Percentiles rank a stretch among this genome's conserved stretches.
Conservation (phyloP, 2,797 vertebrate genomes). For the Enteromius trimaculatus region DNA sequence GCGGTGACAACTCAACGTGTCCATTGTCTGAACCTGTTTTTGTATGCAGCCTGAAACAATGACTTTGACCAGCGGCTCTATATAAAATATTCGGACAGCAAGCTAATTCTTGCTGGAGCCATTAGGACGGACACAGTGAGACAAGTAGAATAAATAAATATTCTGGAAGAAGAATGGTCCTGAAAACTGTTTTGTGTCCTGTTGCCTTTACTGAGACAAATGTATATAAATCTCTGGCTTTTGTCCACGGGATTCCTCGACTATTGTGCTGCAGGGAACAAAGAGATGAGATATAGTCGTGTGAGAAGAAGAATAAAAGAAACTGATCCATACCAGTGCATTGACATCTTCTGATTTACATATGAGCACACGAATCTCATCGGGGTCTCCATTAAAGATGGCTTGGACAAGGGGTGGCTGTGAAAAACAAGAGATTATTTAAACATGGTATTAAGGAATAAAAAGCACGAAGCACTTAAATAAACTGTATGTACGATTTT, state of each 20-base stretch:
- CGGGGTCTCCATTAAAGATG: constrained; percentile 95
- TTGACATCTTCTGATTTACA: constrained; percentile 98
- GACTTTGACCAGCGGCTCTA: not conserved
- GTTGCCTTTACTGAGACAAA: constrained; percentile 46
- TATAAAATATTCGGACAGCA: constrained; percentile 36
- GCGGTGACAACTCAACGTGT: constrained; percentile 41
- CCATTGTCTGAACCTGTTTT: constrained; percentile 43
- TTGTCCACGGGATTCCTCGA: constrained; percentile 23
- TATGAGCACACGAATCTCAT: constrained; percentile 95
- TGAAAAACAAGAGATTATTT: constrained; percentile 43
- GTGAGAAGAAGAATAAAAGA: constrained; percentile 10
- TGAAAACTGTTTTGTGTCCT: constrained; percentile 35
- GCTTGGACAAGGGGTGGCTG: constrained; percentile 95
- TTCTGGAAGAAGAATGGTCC: constrained; percentile 3
- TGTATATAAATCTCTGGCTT: constrained; percentile 43
- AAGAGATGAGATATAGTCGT: constrained; percentile 41
- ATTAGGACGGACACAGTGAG: constrained; percentile 13
- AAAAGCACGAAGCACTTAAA: not conserved
- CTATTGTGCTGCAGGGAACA: constrained; percentile 25
- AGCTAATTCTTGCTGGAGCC: constrained; percentile 34
- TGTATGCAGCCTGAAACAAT: constrained; percentile 23
- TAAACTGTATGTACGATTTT: not conserved
- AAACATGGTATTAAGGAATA: not conserved
- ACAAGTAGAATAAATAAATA: constrained; percentile 58
- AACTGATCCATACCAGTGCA: constrained; percentile 81